phyloP scores from a whole-genome alignment of 2,888 invertebrate species.

The Vesta saturnalis region DNA sequence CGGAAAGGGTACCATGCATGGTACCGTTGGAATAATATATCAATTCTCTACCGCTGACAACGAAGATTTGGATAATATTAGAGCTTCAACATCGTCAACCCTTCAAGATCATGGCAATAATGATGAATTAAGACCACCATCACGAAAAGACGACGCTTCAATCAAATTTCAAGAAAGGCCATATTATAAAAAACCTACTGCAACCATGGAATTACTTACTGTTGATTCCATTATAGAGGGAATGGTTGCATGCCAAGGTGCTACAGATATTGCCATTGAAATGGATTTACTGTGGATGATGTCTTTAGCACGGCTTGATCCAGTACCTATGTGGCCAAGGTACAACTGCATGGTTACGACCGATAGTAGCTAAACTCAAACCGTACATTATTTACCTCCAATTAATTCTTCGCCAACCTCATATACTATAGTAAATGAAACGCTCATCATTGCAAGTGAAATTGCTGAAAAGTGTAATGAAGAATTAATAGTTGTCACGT shows the following conservation, averaged over 20 bases:
- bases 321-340: neutral
- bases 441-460: neutral
- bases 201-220: neutral
- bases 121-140: neutral
- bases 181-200: neutral
- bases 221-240: neutral
- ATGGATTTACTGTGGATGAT: neutral
- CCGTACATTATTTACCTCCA: neutral
- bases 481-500: constrained; percentile 3
- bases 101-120: neutral
- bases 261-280: neutral
- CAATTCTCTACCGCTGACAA: neutral
- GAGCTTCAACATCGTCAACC: neutral
- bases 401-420: neutral
- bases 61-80: neutral
- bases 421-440: neutral
- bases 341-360: neutral
- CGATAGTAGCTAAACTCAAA: neutral
- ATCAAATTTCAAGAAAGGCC: neutral
- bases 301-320: neutral
- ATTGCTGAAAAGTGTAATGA: neutral
- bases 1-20: neutral
- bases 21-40: neutral
- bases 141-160: neutral
- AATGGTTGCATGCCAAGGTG: no score